phyloP scores from a whole-genome alignment of 1,140 invertebrate species.

The Bombus affinis region DNA sequence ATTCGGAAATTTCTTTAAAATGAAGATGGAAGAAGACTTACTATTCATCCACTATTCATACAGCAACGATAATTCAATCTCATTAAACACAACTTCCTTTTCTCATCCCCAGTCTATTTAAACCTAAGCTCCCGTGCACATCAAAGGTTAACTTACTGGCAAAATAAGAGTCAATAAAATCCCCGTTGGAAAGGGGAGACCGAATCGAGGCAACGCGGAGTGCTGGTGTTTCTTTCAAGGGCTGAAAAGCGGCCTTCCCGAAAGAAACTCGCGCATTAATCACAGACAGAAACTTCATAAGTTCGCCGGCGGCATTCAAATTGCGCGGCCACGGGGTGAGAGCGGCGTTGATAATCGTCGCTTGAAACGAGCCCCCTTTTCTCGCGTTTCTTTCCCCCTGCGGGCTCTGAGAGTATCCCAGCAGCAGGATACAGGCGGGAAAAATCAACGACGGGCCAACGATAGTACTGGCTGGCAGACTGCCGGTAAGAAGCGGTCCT shows the following conservation, averaged over 20 bases:
- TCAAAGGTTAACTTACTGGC: slow-evolving; percentile 2
- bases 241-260: neutral
- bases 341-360: slow-evolving; percentile 10
- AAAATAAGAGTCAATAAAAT: slow-evolving; percentile 26
- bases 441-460: slow-evolving; percentile 16
- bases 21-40: too few species aligned
- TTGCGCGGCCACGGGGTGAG: neutral
- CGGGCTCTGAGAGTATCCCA: neutral
- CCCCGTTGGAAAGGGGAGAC: neutral
- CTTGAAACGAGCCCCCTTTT: slow-evolving; percentile 3
- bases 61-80: neutral
- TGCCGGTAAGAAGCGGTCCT: slow-evolving; percentile 32
- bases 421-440: slow-evolving; percentile 22
- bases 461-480: slow-evolving; percentile 10
- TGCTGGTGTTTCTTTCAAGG: slow-evolving; percentile 1
- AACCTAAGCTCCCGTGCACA: neutral
- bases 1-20: too few species aligned
- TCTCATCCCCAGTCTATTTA: neutral
- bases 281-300: slow-evolving; percentile 34
- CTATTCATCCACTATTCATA: too few species aligned
- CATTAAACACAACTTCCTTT: neutral
- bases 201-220: neutral
- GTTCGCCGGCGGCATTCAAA: slow-evolving; percentile 14
- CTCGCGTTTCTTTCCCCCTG: neutral
- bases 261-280: slow-evolving; percentile 48